A percentile compares a stretch with the other conserved stretches of the same genome.
Conservation (phyloP, 1,140 invertebrate genomes). For the Ceratosolen solmsi region DNA sequence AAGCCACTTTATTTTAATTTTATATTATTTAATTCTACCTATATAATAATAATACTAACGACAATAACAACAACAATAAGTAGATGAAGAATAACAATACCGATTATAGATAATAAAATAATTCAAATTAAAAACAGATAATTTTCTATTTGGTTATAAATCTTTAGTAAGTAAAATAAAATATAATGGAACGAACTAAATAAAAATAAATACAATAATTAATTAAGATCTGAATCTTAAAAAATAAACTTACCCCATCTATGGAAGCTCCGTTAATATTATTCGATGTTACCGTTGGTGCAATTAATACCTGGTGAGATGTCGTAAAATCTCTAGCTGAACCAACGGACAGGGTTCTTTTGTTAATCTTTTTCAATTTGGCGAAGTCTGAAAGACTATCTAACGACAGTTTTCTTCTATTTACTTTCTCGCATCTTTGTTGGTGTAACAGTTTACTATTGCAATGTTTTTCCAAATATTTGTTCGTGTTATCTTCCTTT, state of each 20-base stretch:
- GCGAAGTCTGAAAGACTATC: conserved; percentile 64
- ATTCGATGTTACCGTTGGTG: background rate
- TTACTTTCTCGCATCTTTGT: conserved; percentile 74
- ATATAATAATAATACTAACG: too few relatives aligned
- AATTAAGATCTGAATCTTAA: background rate
- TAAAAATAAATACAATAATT: too few relatives aligned
- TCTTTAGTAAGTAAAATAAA: background rate
- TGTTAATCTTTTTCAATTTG: conserved; percentile 67
- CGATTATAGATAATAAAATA: too few relatives aligned
- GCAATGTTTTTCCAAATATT: background rate
- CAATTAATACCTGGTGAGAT: background rate
- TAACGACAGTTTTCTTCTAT: conserved; percentile 67
- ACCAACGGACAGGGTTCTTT: conserved; percentile 66
- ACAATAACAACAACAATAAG: too few relatives aligned
- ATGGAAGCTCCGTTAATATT: background rate
- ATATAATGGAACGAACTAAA: too few relatives aligned
- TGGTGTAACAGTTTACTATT: conserved; percentile 56
- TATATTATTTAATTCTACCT: too few relatives aligned
- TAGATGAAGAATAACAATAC: too few relatives aligned
- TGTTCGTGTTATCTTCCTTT: background rate
- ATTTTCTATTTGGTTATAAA: too few relatives aligned
- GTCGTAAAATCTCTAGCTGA: conserved; percentile 53
- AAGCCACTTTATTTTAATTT: too few relatives aligned
- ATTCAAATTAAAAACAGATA: too few relatives aligned
- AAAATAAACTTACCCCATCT: conserved; percentile 19